Conservation (phyloP, 2,888 invertebrate species). For the Drosophila peninsularis region DNA sequence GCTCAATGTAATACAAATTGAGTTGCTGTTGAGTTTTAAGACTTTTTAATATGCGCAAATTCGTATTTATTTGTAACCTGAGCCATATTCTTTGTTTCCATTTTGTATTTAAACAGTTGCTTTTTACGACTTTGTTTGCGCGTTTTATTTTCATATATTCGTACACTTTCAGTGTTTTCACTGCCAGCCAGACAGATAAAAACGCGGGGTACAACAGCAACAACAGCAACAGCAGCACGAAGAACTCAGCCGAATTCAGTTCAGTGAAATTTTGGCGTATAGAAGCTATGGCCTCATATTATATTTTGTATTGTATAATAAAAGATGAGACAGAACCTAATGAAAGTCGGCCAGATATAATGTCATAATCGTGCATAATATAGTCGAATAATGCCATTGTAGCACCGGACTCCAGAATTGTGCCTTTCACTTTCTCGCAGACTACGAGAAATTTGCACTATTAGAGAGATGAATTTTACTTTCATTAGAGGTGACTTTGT, state of each 20-base stretch:
- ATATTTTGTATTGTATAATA: slow-evolving; percentile 55
- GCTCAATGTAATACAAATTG: slow-evolving; percentile 10
- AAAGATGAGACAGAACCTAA: slow-evolving; percentile 41
- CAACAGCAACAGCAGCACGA: slow-evolving; percentile 1
- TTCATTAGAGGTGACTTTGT: slow-evolving; percentile 33
- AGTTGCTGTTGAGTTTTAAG: background rate
- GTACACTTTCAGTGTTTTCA: slow-evolving; percentile 31
- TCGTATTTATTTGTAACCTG: slow-evolving; percentile 18
- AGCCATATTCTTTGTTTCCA: slow-evolving; percentile 39
- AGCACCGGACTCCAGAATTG: slow-evolving; percentile 34
- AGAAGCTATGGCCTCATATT: slow-evolving; percentile 38
- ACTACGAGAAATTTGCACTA: slow-evolving; percentile 27
- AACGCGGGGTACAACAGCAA: background rate
- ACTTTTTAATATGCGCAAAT: slow-evolving; percentile 11
- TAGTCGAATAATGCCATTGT: slow-evolving; percentile 39
- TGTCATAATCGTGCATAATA: slow-evolving; percentile 45
- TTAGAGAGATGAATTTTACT: slow-evolving; percentile 40
- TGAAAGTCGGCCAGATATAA: slow-evolving; percentile 44
- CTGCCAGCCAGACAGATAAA: slow-evolving; percentile 26
- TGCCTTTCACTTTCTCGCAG: slow-evolving; percentile 68
- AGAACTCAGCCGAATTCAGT: slow-evolving; percentile 32
- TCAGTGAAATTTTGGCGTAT: slow-evolving; percentile 40
- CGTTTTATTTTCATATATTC: slow-evolving; percentile 26
- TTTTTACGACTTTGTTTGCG: slow-evolving; percentile 53
- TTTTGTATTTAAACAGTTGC: slow-evolving; percentile 66